Percentiles rank a stretch among this genome's conserved stretches.
Conservation (phyloP, 1,140 invertebrate species). For the Eumaeus atala region DNA sequence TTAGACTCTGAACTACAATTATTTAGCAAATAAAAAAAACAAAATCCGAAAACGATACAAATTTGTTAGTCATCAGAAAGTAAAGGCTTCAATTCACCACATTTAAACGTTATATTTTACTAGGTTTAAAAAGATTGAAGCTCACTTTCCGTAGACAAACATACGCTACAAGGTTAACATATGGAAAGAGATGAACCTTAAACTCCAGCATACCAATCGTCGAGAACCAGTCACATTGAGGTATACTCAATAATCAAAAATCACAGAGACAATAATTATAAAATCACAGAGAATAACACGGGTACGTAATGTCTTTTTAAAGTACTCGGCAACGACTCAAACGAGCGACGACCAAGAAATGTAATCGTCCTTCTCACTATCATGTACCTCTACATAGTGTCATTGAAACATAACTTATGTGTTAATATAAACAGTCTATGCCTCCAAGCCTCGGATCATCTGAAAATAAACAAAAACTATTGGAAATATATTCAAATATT, state of each 20-base stretch:
- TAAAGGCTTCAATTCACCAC: too few species aligned
- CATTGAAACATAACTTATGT: conserved; percentile 1
- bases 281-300: conserved; percentile 10
- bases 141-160: too few species aligned
- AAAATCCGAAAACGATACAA: too few species aligned
- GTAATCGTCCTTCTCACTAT: background rate
- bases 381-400: background rate
- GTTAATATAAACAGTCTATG: conserved; percentile 2
- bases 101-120: too few species aligned
- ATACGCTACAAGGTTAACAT: too few species aligned
- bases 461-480: background rate
- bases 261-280: conserved; percentile 12
- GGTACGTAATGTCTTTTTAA: background rate
- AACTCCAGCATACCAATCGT: background rate
- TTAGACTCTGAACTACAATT: too few species aligned
- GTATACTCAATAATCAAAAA: conserved; percentile 5
- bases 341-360: background rate
- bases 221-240: background rate
- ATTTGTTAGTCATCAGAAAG: too few species aligned
- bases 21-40: too few species aligned
- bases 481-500: background rate
- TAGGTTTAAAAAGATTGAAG: too few species aligned
- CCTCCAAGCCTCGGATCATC: background rate
- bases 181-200: too few species aligned
- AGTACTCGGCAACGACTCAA: background rate